Evolutionary conservation across 2,113 vertebrate species (phyloP), one percentile per base, ranked within the genome.

Genomic region (Catharus fuscescens): DNA sequence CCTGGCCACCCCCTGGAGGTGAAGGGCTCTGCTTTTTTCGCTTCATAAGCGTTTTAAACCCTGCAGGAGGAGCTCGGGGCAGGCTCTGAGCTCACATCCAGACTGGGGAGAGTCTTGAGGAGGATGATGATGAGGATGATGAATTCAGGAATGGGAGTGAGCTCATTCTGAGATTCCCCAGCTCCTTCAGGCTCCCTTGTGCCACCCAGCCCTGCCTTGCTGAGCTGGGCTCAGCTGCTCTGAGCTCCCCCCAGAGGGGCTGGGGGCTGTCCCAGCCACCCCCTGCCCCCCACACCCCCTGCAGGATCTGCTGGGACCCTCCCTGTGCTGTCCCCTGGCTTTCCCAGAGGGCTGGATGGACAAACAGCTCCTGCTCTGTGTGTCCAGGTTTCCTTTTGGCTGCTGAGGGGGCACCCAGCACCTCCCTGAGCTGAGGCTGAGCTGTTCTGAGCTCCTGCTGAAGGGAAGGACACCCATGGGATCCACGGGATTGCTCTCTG

Each of bases 1-100:
- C 56, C 83, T 32, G 71, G 50, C 73, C 53, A 0, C 38, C 26
- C 91, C 19, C 81, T 60, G 9, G 5, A 70, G 91, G 28, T 87
- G 59, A 40, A 76, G 80, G 28, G 91, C 80, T 71, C 80, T 71
- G 78, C 72, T 90, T 32, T 23, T 31, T 61, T 59, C 8, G 36
- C 81, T 94, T 88, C 77, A 47, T 67, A 89, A 96, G 81, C 28
- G 14, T 72, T 82, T 73, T 53, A 62, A 88, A 54, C 61, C 32
- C 73, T 72, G 71, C 52, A 83, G 70, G 47, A 20, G 2, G 18
- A 34, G 71, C 89, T 90, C 50, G 56, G 38, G 50, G 23, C 11
- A 3, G 5, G 5, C 87, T 64, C 45, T 25, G 4, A 29, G 56
- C 74, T 77, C 32, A 7, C 36, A 32, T 4, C 92, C 83, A 10